Evolutionary conservation across 1,140 invertebrate genomes (phyloP).

Genomic region (Arctopsyche grandis): DNA sequence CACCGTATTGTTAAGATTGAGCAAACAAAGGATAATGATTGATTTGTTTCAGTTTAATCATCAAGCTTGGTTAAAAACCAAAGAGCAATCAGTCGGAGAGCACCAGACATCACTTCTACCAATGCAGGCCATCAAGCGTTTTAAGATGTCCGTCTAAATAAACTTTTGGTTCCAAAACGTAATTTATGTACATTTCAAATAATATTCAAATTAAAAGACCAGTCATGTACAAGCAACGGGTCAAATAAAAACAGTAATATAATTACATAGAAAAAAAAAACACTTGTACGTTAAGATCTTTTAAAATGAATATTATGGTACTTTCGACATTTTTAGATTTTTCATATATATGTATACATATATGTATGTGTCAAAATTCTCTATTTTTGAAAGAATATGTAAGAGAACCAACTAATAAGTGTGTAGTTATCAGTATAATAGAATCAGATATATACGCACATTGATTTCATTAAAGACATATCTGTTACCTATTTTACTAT

Average conservation of each 20-base stretch:
- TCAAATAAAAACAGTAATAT: too few relatives aligned
- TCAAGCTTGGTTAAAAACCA: constrained; percentile 47
- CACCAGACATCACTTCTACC: constrained; percentile 44
- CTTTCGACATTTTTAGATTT: constrained; percentile 4
- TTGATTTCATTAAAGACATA: constrained; percentile 34
- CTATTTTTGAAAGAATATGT: constrained; percentile 51
- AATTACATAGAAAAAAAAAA: too few relatives aligned
- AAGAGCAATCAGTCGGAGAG: constrained; percentile 50
- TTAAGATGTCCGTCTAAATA: constrained; percentile 51
- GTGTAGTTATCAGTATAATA: constrained; percentile 32
- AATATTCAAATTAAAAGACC: too few relatives aligned
- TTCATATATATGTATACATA: not conserved
- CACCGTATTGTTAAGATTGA: not conserved
- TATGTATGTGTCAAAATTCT: constrained; percentile 41
- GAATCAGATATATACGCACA: constrained; percentile 29
- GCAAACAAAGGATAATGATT: not conserved
- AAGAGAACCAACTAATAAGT: constrained; percentile 40
- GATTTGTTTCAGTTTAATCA: constrained; percentile 37
- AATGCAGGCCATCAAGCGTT: constrained; percentile 51
- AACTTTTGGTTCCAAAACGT: not conserved
- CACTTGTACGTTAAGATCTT: too few relatives aligned
- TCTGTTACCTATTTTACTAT: not conserved
- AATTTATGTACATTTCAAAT: constrained; percentile 4
- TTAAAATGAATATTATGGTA: not conserved
- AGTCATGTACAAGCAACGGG: too few relatives aligned